Evolutionary conservation across 2,888 invertebrate genomes (phyloP), one percentile per base, ranked within the genome.

Genomic region (Agrochola circellaris): DNA sequence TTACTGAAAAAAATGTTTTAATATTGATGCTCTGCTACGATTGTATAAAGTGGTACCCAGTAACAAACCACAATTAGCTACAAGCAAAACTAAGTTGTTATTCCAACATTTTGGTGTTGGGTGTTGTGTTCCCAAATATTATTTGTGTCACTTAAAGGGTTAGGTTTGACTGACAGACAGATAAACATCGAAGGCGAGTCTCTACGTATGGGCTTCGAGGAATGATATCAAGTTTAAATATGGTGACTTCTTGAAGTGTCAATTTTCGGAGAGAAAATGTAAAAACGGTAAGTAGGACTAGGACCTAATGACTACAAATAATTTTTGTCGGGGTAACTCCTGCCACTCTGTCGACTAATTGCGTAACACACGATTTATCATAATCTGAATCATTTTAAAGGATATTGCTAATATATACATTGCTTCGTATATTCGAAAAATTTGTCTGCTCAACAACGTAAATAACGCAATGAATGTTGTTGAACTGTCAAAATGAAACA

Each of bases 41-140:
- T 20, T 20, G 7, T 26, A 42, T 42, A 26, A 26, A 42, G 2
- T 20, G 20, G 30, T 20, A 72, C 23, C 26, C 38, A 42, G 65
- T 79, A 79, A 79, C 61, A 62, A 45, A n/a, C 30, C 17, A 58
- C n/a, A 80, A 66, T 73, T 65, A 20, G 76, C 38, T 73, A 82
- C 76, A 66, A 48, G 20, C 68, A 69, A 42, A 68, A 76, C 66
- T 17, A 82, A 66, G 60, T 64, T 68, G 56, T 70, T 64, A 61
- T 54, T 61, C 38, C 75, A 78, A 56, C 30, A 23, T 38, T 58
- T 48, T 61, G 45, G 54, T 68, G 75, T 81, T 78, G 71, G 92
- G 95, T 95, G 93, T 95, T 94, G 90, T 91, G 91, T 95, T 89
- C 94, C 88, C 93, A 93, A 95, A 95, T 95, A 95, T 95, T 94